Base-by-base conservation (phyloP, 2,113 vertebrate species). In the Erythrocebus patas region DNA sequence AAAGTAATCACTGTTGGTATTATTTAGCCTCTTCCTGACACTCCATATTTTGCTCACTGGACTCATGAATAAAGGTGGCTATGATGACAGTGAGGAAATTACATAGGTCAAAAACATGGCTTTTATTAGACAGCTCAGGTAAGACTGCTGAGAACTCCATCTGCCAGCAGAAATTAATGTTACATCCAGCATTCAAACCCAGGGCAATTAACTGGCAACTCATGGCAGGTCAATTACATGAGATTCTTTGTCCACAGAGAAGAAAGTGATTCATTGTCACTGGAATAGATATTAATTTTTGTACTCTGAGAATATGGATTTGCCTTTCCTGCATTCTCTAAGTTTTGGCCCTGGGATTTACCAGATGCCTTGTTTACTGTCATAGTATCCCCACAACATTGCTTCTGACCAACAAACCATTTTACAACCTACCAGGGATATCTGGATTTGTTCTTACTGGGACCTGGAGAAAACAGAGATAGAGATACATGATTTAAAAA, bases 231-330 rank as follows among this genome's bases (percentile, higher is more conserved):
- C 73, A 79, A 81, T 91, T 96, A 76, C 5, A 72, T 45, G 25
- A 91, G 16, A 91, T 73, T 20, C 23, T 5, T 7, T 50, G 88
- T 27, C 17, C 68, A 82, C n/a, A 57, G n/a, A 78, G 40, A 40
- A 59, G 40, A 92, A 75, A 94, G 30, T 86, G 38, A 76, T 76
- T 95, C 90, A 76, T 94, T 88, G 38, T 88, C 18, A 70, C 50
- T 93, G 50, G 50, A 78, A 90, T 30, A 93, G 8, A 52, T 57
- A 96, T 66, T 92, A 78, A 85, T 32, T n/a, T 89, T 85, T 81
- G 38, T 5, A 64, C 57, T n/a, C 13, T 45, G 50, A 45, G 25
- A 92, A 68, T 57, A 94, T 72, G 50, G 13, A 80, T 92, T 82
- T 96, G 5, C 2, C 18, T 92, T 82, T 14, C 43, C 2, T 95